Evolutionary conservation across 2,113 vertebrate species (phyloP).

Genomic region (Scytalopus superciliaris): DNA sequence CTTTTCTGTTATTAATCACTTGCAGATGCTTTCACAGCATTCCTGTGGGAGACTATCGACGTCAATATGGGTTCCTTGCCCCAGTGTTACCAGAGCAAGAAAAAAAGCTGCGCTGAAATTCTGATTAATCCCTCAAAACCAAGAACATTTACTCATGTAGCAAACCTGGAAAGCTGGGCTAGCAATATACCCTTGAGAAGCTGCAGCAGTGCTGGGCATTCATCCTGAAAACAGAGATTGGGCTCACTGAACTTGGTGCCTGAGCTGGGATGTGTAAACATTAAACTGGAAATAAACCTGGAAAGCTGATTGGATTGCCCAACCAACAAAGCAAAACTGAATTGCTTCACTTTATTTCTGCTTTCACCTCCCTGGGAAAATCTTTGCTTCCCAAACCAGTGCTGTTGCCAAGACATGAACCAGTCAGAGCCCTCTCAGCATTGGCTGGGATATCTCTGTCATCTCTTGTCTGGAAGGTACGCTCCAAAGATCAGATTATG

Average conservation of each 20-base stretch:
- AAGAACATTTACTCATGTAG: not conserved
- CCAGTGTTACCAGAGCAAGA: not conserved
- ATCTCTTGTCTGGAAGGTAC: not conserved
- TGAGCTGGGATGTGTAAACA: not conserved
- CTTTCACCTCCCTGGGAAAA: not conserved
- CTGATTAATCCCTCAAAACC: constrained; percentile 21
- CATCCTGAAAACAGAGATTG: not conserved
- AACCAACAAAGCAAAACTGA: not conserved
- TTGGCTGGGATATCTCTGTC: not conserved
- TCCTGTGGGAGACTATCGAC: constrained; percentile 16
- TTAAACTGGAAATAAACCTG: not conserved
- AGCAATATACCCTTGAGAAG: not conserved
- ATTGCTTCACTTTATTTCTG: not conserved
- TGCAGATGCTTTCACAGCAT: constrained; percentile 47
- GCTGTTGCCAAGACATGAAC: not conserved
- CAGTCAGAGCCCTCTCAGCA: not conserved
- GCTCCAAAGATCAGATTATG: not conserved
- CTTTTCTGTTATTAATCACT: constrained; percentile 40
- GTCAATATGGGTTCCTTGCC: constrained; percentile 11
- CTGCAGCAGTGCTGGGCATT: not conserved
- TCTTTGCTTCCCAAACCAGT: not conserved
- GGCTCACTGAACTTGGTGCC: not conserved
- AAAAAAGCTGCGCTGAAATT: not conserved
- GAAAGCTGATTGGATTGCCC: not conserved
- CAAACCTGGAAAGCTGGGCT: constrained; percentile 2